Base-by-base conservation (phyloP, 2,797 vertebrate genomes). In the Sebastiscus albofasciatus region DNA sequence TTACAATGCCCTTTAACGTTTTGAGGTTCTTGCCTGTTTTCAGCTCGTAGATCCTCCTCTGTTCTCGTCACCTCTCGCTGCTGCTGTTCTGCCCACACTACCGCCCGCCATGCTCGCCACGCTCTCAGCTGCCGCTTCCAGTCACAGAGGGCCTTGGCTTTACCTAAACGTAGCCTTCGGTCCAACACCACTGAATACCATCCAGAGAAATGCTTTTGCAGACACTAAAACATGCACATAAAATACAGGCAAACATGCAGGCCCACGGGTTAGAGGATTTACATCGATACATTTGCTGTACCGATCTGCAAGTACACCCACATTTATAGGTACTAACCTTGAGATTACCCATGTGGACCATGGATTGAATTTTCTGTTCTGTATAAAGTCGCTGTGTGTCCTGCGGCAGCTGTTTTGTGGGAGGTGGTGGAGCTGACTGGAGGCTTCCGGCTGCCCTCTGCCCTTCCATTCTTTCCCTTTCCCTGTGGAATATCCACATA, bases 161-260 rank as follows among this genome's bases (percentile, higher is more conserved):
- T 99, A 26, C 94, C 97, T 93, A 96, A 92, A 73, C 93, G 93
- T 70, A 99, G 93, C 90, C 95, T 95, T 55, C 78, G 89, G 71
- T 97, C 96, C 91, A 98, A 87, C 87, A 97, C 90, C 69, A 96
- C 88, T 33, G 96, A 96, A 87, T 96, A 96, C 98, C 98, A 99
- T 72, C 92, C 93, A 36, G 97, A 97, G 90, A 99, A 99, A 94
- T 98, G 95, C 52, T 33, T 96, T 81, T 96, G 97, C 83, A 97
- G 93, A 92, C 96, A 97, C 99, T 99, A 26, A 55, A 83, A 62
- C 68, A 85, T 33, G 29, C 3, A 27, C 29, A 72, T 26, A 69
- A 14, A 60, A 46, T 26, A 11, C 39, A 77, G 61, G 33, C 5
- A 62, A 61, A 68, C n/a, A 71, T 14, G 8, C 36, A 62, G 8